phyloP scores from a whole-genome alignment of 2,113 vertebrate species.

The Setophaga petechia region DNA sequence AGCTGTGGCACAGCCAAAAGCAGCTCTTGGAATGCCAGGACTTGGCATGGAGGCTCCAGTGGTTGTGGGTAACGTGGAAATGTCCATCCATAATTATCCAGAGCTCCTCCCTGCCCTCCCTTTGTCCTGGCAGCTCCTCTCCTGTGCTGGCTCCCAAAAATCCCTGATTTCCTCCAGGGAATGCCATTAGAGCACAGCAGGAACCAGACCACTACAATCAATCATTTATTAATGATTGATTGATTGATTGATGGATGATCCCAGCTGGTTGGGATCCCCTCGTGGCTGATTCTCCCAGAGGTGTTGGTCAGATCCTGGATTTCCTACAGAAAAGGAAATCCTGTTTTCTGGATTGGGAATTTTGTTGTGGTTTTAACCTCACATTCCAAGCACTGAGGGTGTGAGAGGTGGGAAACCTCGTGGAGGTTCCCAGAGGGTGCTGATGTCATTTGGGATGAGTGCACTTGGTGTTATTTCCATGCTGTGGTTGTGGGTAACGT shows the following conservation, averaged over 20 bases:
- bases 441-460: not conserved
- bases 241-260: not conserved
- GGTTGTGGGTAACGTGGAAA: fast-evolving
- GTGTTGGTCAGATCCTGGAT: not conserved
- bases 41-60: fast-evolving
- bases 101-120: not conserved
- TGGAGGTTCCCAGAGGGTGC: not conserved
- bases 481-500: too few relatives aligned
- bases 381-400: not conserved
- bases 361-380: not conserved
- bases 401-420: fast-evolving
- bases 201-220: not conserved
- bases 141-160: not conserved
- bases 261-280: not conserved
- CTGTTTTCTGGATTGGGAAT: not conserved
- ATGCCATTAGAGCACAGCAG: not conserved
- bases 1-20: not conserved
- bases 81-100: not conserved
- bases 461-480: not conserved
- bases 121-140: not conserved
- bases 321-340: not conserved
- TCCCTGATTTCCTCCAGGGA: not conserved
- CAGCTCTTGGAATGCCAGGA: not conserved
- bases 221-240: not conserved
- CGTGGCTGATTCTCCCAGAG: not conserved